phyloP scores from a whole-genome alignment of 2,113 vertebrate species.

The Lota lota region DNA sequence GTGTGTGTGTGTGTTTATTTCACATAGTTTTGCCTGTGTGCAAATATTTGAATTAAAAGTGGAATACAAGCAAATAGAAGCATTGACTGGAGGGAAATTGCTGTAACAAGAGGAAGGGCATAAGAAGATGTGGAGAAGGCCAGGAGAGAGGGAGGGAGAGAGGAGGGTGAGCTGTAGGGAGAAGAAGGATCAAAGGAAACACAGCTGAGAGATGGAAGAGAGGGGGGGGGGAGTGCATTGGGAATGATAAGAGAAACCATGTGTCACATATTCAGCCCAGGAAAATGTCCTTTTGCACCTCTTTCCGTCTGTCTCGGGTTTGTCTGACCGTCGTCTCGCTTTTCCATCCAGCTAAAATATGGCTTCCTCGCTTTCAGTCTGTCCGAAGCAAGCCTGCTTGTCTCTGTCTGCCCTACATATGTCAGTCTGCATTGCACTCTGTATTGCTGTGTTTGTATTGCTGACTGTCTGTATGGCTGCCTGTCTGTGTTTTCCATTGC shows the following conservation, averaged over 20 bases:
- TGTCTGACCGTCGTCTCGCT: background rate
- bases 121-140: background rate
- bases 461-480: background rate
- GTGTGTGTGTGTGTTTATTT: too few species aligned
- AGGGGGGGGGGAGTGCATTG: background rate
- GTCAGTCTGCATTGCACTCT: background rate
- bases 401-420: background rate
- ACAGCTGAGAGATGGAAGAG: background rate
- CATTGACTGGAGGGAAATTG: background rate
- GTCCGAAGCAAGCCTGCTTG: background rate
- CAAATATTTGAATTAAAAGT: too few species aligned
- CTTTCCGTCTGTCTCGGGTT: background rate
- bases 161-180: background rate
- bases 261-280: constrained; percentile 1
- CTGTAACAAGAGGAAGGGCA: background rate
- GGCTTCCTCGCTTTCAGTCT: too few species aligned
- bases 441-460: background rate
- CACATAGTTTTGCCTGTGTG: too few species aligned
- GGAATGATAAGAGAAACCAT: background rate
- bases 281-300: background rate
- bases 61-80: too few species aligned
- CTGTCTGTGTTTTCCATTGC: background rate
- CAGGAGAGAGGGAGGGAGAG: background rate
- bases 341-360: background rate
- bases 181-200: constrained; percentile 1